These are phyloP conservation scores for Trachelus troglodyta DNA, from an alignment of 2,888 invertebrate genomes.

Conservation along the genomic window DNA sequence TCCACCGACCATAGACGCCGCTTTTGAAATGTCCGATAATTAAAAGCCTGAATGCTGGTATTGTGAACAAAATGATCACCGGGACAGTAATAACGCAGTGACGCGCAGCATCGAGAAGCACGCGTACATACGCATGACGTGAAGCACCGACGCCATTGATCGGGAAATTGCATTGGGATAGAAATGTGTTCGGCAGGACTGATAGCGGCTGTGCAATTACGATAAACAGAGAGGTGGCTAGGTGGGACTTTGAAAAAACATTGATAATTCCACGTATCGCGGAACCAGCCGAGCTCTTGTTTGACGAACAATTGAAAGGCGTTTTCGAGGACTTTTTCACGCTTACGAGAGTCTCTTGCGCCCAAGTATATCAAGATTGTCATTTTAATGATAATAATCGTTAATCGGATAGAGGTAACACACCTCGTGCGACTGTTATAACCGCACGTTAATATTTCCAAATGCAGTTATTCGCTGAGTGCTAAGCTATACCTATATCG, in stretches of 20 bases:
- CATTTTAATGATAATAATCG: neutral
- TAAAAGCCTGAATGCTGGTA: constrained; percentile 9
- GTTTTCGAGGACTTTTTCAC: neutral
- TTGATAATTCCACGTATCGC: neutral
- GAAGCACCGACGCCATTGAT: neutral
- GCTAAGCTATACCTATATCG: neutral
- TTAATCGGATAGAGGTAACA: neutral
- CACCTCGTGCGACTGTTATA: neutral
- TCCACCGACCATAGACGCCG: constrained; percentile 25
- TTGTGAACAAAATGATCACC: neutral
- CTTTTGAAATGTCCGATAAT: constrained; percentile 10
- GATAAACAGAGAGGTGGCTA: neutral
- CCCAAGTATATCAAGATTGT: neutral
- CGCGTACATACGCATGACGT: neutral
- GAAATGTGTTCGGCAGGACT: neutral
- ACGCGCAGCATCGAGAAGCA: neutral
- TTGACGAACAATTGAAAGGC: neutral
- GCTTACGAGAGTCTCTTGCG: neutral
- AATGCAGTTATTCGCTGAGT: neutral
- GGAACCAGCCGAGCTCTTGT: neutral
- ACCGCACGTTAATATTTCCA: neutral
- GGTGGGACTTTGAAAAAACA: neutral
- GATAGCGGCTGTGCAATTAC: constrained; percentile 1
- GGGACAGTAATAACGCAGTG: neutral
- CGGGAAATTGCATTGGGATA: neutral